Percentiles rank a stretch among this genome's conserved stretches.
These are phyloP conservation scores for Petromus typicus DNA, from an alignment of 2,113 vertebrate genomes.

Conservation along the genomic window DNA sequence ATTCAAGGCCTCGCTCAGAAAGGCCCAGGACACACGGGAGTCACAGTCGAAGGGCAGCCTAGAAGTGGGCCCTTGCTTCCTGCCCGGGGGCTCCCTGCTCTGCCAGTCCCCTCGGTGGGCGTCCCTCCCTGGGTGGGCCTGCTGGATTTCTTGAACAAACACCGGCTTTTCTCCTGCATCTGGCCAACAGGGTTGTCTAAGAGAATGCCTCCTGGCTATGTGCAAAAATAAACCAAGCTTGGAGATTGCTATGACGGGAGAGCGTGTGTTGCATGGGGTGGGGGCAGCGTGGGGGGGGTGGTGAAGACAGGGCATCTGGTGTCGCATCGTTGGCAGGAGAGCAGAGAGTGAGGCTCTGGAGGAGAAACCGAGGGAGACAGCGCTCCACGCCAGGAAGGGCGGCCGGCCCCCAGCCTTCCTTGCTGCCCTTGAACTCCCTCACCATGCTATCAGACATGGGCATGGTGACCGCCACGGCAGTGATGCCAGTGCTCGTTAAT, in stretches of 20 bases:
- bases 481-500: no score
- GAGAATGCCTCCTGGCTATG: constrained; percentile 45
- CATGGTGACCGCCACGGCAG: accelerated
- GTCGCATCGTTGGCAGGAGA: background rate
- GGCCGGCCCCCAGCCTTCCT: accelerated
- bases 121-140: constrained; percentile 66
- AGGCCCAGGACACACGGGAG: background rate
- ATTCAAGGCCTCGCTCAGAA: background rate
- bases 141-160: constrained; percentile 62
- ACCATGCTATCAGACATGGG: accelerated
- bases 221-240: constrained; percentile 69
- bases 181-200: constrained; percentile 45
- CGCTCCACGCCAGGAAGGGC: accelerated
- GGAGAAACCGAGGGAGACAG: background rate
- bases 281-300: background rate
- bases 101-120: background rate
- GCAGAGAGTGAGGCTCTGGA: background rate
- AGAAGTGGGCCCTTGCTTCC: background rate
- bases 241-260: background rate
- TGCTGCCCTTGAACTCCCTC: background rate
- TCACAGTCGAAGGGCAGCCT: background rate
- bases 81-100: background rate
- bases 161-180: constrained; percentile 43
- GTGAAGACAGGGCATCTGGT: constrained; percentile 39
- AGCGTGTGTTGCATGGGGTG: background rate